phyloP scores from a whole-genome alignment of 2,113 vertebrate genomes.

The Tyto alba region DNA sequence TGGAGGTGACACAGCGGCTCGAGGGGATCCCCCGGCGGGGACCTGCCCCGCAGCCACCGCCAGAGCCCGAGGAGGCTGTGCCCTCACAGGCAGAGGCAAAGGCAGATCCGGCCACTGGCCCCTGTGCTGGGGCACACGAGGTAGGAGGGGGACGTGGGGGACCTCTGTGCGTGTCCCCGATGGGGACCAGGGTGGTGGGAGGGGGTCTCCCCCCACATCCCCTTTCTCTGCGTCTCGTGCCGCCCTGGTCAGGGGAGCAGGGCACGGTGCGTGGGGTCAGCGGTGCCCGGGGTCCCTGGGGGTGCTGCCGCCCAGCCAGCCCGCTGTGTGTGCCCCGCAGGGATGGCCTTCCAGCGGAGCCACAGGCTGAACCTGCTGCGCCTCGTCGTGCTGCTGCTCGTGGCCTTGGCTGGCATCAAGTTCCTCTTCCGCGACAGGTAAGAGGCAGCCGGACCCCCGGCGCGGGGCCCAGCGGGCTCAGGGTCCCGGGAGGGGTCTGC shows the following conservation, averaged over 20 bases:
- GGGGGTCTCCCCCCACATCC: not conserved
- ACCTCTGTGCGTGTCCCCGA: accelerated
- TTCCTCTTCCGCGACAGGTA: constrained; percentile 65
- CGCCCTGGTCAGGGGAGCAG: not conserved
- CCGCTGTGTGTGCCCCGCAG: not conserved
- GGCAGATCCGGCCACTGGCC: not conserved
- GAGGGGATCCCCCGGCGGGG: not conserved
- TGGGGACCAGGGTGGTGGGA: not conserved
- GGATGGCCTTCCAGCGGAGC: constrained; percentile 55
- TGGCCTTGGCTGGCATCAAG: constrained; percentile 57
- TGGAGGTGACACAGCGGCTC: not conserved
- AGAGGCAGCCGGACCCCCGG: not conserved
- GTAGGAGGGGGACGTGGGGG: not conserved
- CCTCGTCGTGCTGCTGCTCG: constrained; percentile 42
- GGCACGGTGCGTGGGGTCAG: not conserved
- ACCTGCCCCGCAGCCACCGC: not conserved
- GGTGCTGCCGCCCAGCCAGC: accelerated
- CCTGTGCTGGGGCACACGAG: not conserved
- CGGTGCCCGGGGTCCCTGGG: not conserved
- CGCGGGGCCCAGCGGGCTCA: too few relatives aligned
- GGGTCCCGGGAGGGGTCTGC: not conserved
- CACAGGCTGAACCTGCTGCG: constrained; percentile 62
- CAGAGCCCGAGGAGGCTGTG: not conserved
- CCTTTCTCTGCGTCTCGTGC: not conserved
- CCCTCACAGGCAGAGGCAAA: not conserved